Conservation (phyloP, 2,888 invertebrate species). For the Pelosia muscerda region DNA sequence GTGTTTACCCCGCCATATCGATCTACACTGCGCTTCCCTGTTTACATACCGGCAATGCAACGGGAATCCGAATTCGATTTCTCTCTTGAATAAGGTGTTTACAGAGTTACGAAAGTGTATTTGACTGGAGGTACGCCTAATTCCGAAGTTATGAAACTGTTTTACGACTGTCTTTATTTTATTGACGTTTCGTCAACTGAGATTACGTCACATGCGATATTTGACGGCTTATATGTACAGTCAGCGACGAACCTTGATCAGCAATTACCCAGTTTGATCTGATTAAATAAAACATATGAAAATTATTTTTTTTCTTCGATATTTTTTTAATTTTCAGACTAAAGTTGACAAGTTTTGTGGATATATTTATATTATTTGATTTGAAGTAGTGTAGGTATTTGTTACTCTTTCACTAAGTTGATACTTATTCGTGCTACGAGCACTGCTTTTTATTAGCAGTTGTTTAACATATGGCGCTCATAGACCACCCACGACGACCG, state of each 20-base stretch:
- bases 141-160: constrained; percentile 10
- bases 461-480: neutral
- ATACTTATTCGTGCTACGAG: too few relatives aligned
- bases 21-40: constrained; percentile 74
- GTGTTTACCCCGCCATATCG: constrained; percentile 85
- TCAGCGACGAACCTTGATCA: neutral
- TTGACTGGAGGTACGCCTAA: constrained; percentile 17
- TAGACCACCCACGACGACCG: neutral
- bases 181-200: neutral
- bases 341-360: too few relatives aligned
- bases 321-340: neutral
- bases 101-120: constrained; percentile 13
- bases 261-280: neutral
- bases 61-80: constrained; percentile 45
- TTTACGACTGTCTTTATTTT: neutral
- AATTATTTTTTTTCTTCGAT: neutral
- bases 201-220: neutral
- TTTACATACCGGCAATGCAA: constrained; percentile 70
- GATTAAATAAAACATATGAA: neutral
- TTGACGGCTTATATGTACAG: neutral
- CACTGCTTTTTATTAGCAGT: too few relatives aligned
- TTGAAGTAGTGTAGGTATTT: neutral
- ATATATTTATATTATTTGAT: too few relatives aligned
- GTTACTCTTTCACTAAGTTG: neutral
- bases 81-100: constrained; percentile 30